Evolutionary conservation across 2,888 invertebrate genomes (phyloP), one percentile per base, ranked within the genome.

Genomic region (Amphipyra berbera): DNA sequence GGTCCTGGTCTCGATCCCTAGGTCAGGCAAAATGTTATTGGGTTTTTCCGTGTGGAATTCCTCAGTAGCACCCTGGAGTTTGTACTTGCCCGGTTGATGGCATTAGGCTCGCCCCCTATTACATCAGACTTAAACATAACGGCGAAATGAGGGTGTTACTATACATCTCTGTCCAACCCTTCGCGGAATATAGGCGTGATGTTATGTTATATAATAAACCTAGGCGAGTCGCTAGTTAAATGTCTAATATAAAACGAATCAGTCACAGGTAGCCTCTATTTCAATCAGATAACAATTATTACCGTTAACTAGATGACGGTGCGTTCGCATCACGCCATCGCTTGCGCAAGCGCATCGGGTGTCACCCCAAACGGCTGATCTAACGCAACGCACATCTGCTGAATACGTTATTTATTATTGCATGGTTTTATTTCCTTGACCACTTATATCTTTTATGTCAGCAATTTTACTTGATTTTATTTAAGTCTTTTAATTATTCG

Each of bases 321-420:
- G 48, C 42, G 52, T 13, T 33, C 38, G 46, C 58, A 30, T 52
- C 58, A 53, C 73, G 72, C 58, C 41, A 14, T 47, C 73, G 55
- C 54, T 76, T 76, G 60, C 68, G 73, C 63, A 77, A 73, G 54
- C 47, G 48, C 50, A 47, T 56, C 38, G 21, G 53, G 37, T 49
- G 60, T 49, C 73, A 58, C 74, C 68, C 41, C 74, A 71, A 68
- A 55, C 37, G 46, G 49, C 46, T 52, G 54, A 73, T 67, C 68
- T 67, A 59, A 73, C 53, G 42, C 35, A 30, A 45, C 14, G 9
- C 15, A 62, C 57, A 35, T 55, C 54, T 55, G 73, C 68, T 73
- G 73, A 67, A 48, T 67, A 48, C 8, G 68, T 67, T 47, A 73
- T 73, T 67, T 40, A 42, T 67, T 40, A 42, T 58, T 42, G 15